Evolutionary conservation across 2,797 vertebrate genomes (phyloP).

Genomic region (Tapera naevia): DNA sequence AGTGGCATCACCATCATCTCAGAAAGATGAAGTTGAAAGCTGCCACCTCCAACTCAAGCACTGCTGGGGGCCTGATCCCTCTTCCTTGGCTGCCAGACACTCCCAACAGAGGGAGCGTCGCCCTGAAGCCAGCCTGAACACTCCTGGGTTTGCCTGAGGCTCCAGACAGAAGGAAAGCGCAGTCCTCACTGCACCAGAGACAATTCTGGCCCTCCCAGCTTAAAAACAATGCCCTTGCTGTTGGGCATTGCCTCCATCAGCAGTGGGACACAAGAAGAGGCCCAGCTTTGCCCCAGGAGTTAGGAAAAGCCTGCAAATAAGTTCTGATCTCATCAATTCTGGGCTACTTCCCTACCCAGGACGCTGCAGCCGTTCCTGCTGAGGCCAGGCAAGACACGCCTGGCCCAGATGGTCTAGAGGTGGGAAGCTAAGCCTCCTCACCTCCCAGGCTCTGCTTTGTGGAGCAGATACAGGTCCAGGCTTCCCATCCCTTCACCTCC

Average conservation of each 20-base stretch:
- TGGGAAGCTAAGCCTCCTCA: neutral
- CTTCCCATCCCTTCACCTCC: neutral
- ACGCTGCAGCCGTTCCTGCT: neutral
- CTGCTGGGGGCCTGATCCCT: too few species aligned
- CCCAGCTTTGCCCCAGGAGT: neutral
- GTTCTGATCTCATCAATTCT: neutral
- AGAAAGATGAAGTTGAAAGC: neutral
- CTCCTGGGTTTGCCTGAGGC: accelerated
- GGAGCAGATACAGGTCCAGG: neutral
- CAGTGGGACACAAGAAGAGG: neutral
- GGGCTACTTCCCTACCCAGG: neutral
- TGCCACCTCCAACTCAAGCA: neutral
- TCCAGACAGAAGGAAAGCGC: neutral
- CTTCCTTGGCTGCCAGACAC: neutral
- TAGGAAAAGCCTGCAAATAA: neutral
- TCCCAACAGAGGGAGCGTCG: accelerated
- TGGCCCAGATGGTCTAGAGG: neutral
- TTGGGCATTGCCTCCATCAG: neutral
- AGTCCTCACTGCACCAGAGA: neutral
- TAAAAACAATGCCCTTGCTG: neutral
- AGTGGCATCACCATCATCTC: neutral
- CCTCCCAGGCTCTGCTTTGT: neutral
- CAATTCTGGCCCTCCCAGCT: neutral
- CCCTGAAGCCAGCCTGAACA: neutral
- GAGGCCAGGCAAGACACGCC: neutral